Conservation (phyloP, 2,113 vertebrate species). For the Pipra filicauda region DNA sequence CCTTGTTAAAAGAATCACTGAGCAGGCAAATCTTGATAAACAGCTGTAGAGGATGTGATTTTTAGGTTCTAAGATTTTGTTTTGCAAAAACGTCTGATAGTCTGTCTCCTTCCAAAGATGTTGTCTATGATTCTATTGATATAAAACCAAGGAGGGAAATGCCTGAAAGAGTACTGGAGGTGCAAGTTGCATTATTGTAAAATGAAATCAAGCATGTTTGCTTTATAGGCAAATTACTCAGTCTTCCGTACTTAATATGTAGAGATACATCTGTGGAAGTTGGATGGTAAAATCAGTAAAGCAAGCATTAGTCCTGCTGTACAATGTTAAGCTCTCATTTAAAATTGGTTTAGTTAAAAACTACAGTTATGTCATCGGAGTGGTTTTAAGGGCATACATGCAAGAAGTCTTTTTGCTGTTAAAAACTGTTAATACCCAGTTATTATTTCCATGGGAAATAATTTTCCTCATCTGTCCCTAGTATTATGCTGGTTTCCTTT, state of each 20-base stretch:
- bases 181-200: background rate
- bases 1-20: background rate
- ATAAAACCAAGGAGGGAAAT: background rate
- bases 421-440: background rate
- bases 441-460: background rate
- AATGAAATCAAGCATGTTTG: background rate
- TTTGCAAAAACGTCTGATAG: background rate
- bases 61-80: background rate
- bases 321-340: background rate
- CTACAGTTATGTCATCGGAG: accelerated
- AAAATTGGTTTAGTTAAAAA: background rate
- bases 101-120: background rate
- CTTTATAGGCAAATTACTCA: background rate
- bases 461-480: background rate
- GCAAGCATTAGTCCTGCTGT: background rate
- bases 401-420: background rate
- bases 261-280: background rate
- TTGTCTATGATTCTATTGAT: background rate
- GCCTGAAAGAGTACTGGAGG: background rate
- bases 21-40: background rate
- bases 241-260: background rate
- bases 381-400: background rate
- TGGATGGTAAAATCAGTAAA: background rate
- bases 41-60: background rate
- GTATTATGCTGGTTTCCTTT: background rate